Evolutionary conservation across 1,140 invertebrate species (phyloP), one percentile per base, ranked within the genome.

Genomic region (Hesperophylax magnus): DNA sequence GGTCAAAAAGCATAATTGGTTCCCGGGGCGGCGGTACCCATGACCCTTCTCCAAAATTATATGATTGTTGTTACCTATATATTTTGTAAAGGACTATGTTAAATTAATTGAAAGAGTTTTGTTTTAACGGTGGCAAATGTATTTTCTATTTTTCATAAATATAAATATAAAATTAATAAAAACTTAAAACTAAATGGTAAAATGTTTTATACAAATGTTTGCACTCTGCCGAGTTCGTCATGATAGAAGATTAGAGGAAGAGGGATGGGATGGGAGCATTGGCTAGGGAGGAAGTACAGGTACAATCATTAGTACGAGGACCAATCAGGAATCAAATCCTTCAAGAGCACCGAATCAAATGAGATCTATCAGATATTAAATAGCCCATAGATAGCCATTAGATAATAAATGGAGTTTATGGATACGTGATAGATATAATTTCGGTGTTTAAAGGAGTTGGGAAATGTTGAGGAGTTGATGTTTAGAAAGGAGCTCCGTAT

Each of bases 401-500:
- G 69, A 72, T 22, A 72, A 72, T 72, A 72, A 72, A 72, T 72
- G 69, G 69, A 22, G 52, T 31, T 9, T 47, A 53, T 27, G 69
- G 69, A 72, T 69, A 39, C 53, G 47, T 54, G 18, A 53, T 18
- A 72, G 69, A 72, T 53, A 24, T 53, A 20, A 54, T 72, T 72
- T 52, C 39, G 67, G 17, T 71, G 67, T 52, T 20, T 31, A 5
- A 34, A 60, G 78, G 65, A 58, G 17, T 22, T 56, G 20, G 71
- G 60, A 79, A 67, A 14, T 58, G 54, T 74, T 31, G 56, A 9
- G 54, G 54, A 18, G 75, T 7, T 65, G 52, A 54, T 61, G 63
- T 85, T 88, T 89, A 90, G 87, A 86, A 90, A 79, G 92, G 92
- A 79, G 91, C 92, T 86, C 92, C 92, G 88, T 93, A 93, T 86